Percentiles rank a stretch among this genome's conserved stretches.
These are phyloP conservation scores for Cebus imitator DNA, from an alignment of 2,113 vertebrate genomes.

Conservation along the genomic window DNA sequence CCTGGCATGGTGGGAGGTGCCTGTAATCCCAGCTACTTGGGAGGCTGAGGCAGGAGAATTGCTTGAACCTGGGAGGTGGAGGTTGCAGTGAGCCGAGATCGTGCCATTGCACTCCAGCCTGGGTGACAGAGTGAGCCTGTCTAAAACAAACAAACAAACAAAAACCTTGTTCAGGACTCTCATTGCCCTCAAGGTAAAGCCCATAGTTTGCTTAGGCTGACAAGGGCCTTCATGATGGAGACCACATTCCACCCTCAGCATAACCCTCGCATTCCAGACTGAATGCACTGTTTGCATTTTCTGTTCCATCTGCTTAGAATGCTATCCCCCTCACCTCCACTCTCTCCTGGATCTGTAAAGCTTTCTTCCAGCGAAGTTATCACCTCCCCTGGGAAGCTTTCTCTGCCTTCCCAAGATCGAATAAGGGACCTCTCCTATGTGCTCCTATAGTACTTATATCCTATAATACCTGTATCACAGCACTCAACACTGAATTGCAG, in stretches of 20 bases:
- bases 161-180: not conserved
- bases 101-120: no score
- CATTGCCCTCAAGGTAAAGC: not conserved
- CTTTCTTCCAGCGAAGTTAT: not conserved
- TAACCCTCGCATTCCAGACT: not conserved
- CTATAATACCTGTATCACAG: not conserved
- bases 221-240: not conserved
- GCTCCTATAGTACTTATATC: not conserved
- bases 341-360: not conserved
- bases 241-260: not conserved
- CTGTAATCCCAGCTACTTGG: no score
- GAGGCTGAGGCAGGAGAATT: no score
- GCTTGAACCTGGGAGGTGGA: no score
- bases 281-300: not conserved
- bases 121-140: no score
- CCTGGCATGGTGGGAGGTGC: no score
- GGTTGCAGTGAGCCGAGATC: no score
- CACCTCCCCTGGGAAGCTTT: not conserved
- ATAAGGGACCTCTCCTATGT: not conserved
- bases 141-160: no score
- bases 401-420: not conserved
- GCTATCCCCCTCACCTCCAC: not conserved
- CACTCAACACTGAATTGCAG: not conserved
- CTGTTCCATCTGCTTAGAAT: not conserved
- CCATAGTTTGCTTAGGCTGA: not conserved